Percentiles rank a stretch among this genome's conserved stretches.
Conservation (phyloP, 2,113 vertebrate genomes). For the Erythrolamprus reginae region DNA sequence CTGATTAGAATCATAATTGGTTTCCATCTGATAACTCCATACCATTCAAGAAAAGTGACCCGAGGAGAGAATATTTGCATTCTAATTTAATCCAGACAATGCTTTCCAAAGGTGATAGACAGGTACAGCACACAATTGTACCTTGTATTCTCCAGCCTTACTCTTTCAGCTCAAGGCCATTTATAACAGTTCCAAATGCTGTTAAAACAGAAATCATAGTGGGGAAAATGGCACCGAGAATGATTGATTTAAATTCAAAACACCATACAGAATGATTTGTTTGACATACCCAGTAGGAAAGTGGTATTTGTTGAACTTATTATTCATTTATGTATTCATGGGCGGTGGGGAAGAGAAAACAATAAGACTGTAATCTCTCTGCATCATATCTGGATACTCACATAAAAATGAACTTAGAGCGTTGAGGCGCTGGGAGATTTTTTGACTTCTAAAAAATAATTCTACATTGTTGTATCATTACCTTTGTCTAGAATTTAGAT, state of each 20-base stretch:
- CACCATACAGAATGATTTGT: slow-evolving; percentile 67
- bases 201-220: slow-evolving; percentile 40
- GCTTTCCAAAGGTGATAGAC: neutral
- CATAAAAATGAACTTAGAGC: slow-evolving; percentile 68
- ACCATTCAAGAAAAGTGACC: neutral
- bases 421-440: slow-evolving; percentile 65
- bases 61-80: neutral
- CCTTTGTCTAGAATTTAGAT: slow-evolving; percentile 68
- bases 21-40: neutral
- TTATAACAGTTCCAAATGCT: slow-evolving; percentile 46
- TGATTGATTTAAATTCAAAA: slow-evolving; percentile 71
- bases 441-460: slow-evolving; percentile 65
- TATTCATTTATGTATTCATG: slow-evolving; percentile 77
- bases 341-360: slow-evolving; percentile 57
- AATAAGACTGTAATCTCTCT: slow-evolving; percentile 72
- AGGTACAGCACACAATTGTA: neutral
- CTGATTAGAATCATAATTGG: neutral
- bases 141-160: neutral
- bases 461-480: slow-evolving; percentile 71
- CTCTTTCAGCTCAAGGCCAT: slow-evolving; percentile 9
- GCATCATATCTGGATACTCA: slow-evolving; percentile 68
- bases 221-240: slow-evolving; percentile 47
- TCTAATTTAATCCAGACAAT: neutral
- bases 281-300: slow-evolving; percentile 69
- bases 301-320: slow-evolving; percentile 72